Evolutionary conservation across 2,113 vertebrate genomes (phyloP).

Genomic region (Cheirogaleus medius): DNA sequence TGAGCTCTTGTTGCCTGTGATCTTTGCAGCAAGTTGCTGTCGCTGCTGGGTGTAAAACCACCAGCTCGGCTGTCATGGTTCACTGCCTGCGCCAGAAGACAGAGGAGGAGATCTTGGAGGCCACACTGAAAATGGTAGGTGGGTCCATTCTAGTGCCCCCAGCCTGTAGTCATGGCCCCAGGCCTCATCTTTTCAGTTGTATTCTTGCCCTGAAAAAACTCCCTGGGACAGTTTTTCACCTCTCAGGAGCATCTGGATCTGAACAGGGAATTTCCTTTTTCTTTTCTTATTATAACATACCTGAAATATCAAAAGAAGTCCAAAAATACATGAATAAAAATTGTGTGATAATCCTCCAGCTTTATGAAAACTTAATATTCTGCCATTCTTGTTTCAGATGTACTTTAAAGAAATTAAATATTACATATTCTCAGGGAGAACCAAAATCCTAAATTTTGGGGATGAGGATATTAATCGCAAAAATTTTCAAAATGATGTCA

Average conservation of each 20-base stretch:
- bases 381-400: background rate
- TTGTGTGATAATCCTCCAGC: background rate
- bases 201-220: background rate
- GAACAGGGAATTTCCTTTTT: background rate
- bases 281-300: background rate
- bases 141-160: accelerated
- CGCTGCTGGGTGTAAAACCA: constrained; percentile 57
- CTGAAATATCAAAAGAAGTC: background rate
- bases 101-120: constrained; percentile 60
- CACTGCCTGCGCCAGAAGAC: constrained; percentile 72
- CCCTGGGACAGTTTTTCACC: accelerated
- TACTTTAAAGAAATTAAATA: background rate
- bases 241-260: background rate
- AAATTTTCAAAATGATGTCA: background rate
- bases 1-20: background rate
- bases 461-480: background rate
- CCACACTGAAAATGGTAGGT: background rate
- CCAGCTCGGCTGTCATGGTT: constrained; percentile 57
- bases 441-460: background rate
- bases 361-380: background rate
- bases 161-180: accelerated
- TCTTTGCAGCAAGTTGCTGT: constrained; percentile 49
- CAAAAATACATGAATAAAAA: background rate
- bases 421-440: background rate
- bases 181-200: too few relatives aligned